Evolutionary conservation across 2,113 vertebrate genomes (phyloP).

Genomic region (Cephalophus harveyi): DNA sequence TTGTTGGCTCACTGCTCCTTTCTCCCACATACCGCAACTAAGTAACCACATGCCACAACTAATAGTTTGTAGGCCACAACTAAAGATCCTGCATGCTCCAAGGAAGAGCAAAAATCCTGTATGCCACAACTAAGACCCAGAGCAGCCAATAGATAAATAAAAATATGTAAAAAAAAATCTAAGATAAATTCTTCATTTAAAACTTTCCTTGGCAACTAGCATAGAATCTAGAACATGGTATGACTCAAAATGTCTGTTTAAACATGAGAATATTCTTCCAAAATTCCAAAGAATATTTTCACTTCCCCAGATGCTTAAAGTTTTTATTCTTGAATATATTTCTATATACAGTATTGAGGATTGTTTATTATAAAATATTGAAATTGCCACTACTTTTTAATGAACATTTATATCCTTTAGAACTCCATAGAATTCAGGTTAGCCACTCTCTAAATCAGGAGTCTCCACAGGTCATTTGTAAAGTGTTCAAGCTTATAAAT

Average conservation of each 20-base stretch:
- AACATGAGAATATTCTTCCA: not conserved
- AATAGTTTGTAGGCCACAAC: not conserved
- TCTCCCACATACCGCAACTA: not conserved
- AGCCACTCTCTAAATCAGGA: not conserved
- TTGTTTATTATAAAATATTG: not conserved
- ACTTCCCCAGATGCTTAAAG: not conserved
- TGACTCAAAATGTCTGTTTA: not conserved
- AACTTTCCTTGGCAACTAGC: not conserved
- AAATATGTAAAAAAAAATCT: not conserved
- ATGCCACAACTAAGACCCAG: not conserved
- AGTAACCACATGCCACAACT: not conserved
- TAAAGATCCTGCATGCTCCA: not conserved
- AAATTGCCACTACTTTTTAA: not conserved
- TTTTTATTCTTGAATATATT: not conserved
- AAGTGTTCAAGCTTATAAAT: not conserved
- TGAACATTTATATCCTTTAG: not conserved
- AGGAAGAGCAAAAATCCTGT: not conserved
- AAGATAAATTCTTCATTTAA: not conserved
- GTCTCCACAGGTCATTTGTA: not conserved
- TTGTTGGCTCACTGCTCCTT: not conserved
- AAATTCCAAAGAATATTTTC: not conserved
- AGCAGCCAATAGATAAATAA: not conserved
- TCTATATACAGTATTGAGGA: not conserved
- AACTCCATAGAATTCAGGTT: not conserved
- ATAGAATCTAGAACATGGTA: not conserved